A percentile compares a stretch with the other conserved stretches of the same genome.
These are phyloP conservation scores for Ecliptopera silaceata DNA, from an alignment of 2,888 invertebrate genomes.

Conservation along the genomic window DNA sequence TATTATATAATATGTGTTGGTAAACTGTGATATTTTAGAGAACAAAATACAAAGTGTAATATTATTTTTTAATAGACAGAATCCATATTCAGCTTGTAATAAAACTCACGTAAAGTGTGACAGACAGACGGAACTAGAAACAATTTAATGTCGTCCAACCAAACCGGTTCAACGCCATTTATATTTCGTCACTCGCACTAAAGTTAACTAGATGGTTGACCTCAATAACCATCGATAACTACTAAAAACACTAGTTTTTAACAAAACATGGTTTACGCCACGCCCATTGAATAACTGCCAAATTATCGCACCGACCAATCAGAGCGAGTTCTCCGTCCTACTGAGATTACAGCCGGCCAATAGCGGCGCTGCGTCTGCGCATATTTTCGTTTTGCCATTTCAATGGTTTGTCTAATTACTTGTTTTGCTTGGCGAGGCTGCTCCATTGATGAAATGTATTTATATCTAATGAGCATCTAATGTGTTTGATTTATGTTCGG, in stretches of 20 bases:
- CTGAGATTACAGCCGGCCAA: constrained; percentile 57
- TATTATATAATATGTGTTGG: neutral
- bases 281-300: constrained; percentile 76
- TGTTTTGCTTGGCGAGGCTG: constrained; percentile 63
- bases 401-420: constrained; percentile 67
- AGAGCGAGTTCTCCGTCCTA: constrained; percentile 40
- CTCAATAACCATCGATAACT: constrained; percentile 29
- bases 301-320: constrained; percentile 62
- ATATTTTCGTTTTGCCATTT: constrained; percentile 67
- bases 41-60: constrained; percentile 1
- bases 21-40: neutral
- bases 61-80: too few species aligned
- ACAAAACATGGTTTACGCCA: constrained; percentile 41
- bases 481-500: constrained; percentile 35
- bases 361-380: constrained; percentile 67
- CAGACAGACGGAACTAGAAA: constrained; percentile 14
- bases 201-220: constrained; percentile 24
- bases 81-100: constrained; percentile 8
- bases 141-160: constrained; percentile 17
- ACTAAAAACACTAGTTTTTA: constrained; percentile 28
- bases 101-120: constrained; percentile 14
- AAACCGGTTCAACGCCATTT: constrained; percentile 11
- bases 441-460: constrained; percentile 49
- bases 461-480: constrained; percentile 38
- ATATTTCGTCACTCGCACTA: constrained; percentile 23